Percentiles rank a stretch among this genome's conserved stretches.
These are phyloP conservation scores for Drosophila villosipedis DNA, from an alignment of 2,888 invertebrate genomes.

Conservation along the genomic window DNA sequence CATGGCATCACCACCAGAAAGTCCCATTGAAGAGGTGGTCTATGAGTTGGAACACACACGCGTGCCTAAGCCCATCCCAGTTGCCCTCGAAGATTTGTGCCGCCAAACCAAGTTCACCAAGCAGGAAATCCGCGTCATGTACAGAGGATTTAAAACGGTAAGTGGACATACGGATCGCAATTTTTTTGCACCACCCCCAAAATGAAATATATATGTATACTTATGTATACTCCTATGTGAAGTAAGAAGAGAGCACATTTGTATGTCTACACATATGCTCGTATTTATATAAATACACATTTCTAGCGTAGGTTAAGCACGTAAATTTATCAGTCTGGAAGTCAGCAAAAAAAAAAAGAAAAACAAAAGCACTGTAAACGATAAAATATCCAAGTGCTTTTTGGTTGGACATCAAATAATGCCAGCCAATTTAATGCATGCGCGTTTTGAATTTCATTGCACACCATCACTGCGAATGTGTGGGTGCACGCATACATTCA, in stretches of 20 bases:
- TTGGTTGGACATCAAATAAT: slow-evolving; percentile 21
- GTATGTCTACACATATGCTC: background rate
- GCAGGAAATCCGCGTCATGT: slow-evolving; percentile 98
- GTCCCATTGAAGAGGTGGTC: slow-evolving; percentile 93
- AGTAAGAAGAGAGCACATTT: background rate
- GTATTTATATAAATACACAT: slow-evolving; percentile 33
- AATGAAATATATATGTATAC: background rate
- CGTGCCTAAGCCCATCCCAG: slow-evolving; percentile 92
- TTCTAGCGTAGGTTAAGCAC: slow-evolving; percentile 19
- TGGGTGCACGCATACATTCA: slow-evolving; percentile 11
- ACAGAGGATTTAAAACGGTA: slow-evolving; percentile 95
- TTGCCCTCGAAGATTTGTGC: slow-evolving; percentile 95
- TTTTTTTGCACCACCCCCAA: background rate
- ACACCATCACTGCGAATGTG: slow-evolving; percentile 35
- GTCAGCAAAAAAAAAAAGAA: background rate
- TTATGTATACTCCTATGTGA: background rate
- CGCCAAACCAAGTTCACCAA: slow-evolving; percentile 97
- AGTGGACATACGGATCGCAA: slow-evolving; percentile 49
- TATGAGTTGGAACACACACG: slow-evolving; percentile 93
- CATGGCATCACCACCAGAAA: slow-evolving; percentile 95
- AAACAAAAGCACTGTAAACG: slow-evolving; percentile 18
- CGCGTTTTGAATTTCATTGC: slow-evolving; percentile 71
- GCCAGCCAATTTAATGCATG: slow-evolving; percentile 58
- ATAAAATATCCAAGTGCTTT: background rate
- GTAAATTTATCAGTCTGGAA: slow-evolving; percentile 37